Base-by-base conservation (phyloP, 2,797 vertebrate genomes). In the Ptychobarbus kaznakovi region DNA sequence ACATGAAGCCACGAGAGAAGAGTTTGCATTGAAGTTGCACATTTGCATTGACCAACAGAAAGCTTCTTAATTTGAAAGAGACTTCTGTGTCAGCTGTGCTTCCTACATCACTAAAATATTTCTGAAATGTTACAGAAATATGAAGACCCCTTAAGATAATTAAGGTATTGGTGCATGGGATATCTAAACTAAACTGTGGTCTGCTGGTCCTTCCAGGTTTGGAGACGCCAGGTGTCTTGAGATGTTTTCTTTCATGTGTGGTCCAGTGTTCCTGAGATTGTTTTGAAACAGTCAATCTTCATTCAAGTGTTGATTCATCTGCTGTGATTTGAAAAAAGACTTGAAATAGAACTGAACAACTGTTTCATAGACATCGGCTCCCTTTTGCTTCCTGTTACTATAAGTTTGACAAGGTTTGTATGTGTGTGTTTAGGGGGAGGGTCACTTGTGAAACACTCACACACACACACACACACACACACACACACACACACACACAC, bases 371-470 rank as follows among this genome's bases (percentile, higher is more conserved):
- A 44, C 56, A 32, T 63, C 28, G 40, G 11, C 28, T 83, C 73
- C 40, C 58, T 49, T 20, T 22, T 74, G 66, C 61, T 68, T 74
- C 74, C 28, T 85, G 72, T 78, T 58, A 58, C n/a, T 86, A 49
- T 73, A 66, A 66, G 61, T 82, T 82, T 84, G 85, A 79, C n/a
- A 68, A 28, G 42, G 56, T 35, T 49, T 75, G 46, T 76, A 75
- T 28, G 63, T 58, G 70, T 69, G 79, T 56, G 77, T 78, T 61
- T 80, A 63, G 46, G 79, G 74, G 76, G 20, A 40, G 49, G 85
- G 70, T 68, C 46, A 58, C 44, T 76, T 44, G 66, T 66, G 53
- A 38, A 40, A 73, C 56, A 84, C 70, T 16, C 72, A 18, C n/a
- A 28, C 69, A 2, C 40, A 7, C 6, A 16, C 70, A 16, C 68